phyloP scores from a whole-genome alignment of 2,888 invertebrate species.

The Chloroclysta siterata region DNA sequence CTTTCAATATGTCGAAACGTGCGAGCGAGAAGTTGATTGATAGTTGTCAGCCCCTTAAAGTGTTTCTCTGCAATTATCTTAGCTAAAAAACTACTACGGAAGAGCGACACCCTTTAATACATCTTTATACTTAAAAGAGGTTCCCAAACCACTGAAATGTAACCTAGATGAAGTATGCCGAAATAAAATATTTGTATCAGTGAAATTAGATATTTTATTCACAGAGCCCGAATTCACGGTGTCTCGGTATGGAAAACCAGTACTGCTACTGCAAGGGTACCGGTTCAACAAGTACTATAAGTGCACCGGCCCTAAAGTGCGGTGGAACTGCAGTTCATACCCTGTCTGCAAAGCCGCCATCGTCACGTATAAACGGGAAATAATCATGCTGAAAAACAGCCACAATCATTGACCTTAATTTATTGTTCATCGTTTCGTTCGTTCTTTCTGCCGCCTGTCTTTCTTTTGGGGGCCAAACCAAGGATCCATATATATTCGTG shows the following conservation, averaged over 20 bases:
- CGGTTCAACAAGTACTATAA: constrained; percentile 49
- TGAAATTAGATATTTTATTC: background rate
- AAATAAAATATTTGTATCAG: too few relatives aligned
- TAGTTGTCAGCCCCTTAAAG: too few relatives aligned
- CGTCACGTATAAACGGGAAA: constrained; percentile 46
- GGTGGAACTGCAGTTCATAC: constrained; percentile 43
- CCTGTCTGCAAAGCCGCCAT: constrained; percentile 53
- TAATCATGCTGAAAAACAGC: constrained; percentile 40
- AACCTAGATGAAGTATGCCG: too few relatives aligned
- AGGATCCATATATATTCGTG: too few relatives aligned
- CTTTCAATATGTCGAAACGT: too few relatives aligned
- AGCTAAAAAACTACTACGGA: too few relatives aligned
- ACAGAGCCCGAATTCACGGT: constrained; percentile 6
- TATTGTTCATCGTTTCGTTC: background rate
- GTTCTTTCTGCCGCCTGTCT: background rate
- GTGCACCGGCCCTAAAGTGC: constrained; percentile 41
- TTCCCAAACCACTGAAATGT: too few relatives aligned
- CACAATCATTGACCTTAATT: constrained; percentile 38
- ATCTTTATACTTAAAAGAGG: too few relatives aligned
- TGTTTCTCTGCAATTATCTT: too few relatives aligned
- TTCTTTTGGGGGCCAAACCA: too few relatives aligned
- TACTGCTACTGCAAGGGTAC: constrained; percentile 49
- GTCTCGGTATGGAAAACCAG: constrained; percentile 50
- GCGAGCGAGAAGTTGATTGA: too few relatives aligned
- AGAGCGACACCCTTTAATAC: too few relatives aligned